Evolutionary conservation across 2,888 invertebrate genomes (phyloP), one percentile per base, ranked within the genome.

Genomic region (Sarcophaga rosellei): DNA sequence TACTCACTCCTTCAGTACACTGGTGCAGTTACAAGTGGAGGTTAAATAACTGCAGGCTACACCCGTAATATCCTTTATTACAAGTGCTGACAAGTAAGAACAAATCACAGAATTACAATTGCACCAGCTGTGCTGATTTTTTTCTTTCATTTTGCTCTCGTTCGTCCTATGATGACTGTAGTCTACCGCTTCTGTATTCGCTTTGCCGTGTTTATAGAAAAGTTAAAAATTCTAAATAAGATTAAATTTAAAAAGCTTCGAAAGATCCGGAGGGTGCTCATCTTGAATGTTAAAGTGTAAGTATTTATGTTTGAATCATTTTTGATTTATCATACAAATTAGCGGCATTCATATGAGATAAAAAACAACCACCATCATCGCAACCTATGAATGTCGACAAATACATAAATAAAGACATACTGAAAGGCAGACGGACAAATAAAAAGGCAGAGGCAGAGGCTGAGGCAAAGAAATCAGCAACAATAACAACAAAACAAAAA

Each of bases 301-400:
- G 62, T 70, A 15, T 45, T 2, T 47, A 62, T 47, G 20, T 35
- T 59, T 53, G 57, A 70, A 75, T 63, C 68, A 79, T 68, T 70
- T 84, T 78, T 84, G 86, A 84, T 86, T 86, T 84, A 86, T 86
- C 81, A 75, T 77, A 86, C 70, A 86, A 84, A 86, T 86, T 86
- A 86, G 86, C 84, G 74, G 84, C 70, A 84, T 84, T 57, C 78
- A 78, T 81, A 75, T 81, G 77, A 84, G 74, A 69, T 45, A 86
- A 75, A 21, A n/a, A 76, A 68, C 75, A 75, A 62, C 78, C 69
- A 82, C 86, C 83, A 65, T 35, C 35, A 45, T 57, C 5, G 15
- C 57, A 45, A 59, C 35, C 20, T 70, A 76, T 53, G 47, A n/a
- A 59, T 47, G 77, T 72, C 59, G 17, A 35, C 63, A 21, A 45